phyloP scores from a whole-genome alignment of 2,113 vertebrate species.

The Petrocephalus microphthalmus region DNA sequence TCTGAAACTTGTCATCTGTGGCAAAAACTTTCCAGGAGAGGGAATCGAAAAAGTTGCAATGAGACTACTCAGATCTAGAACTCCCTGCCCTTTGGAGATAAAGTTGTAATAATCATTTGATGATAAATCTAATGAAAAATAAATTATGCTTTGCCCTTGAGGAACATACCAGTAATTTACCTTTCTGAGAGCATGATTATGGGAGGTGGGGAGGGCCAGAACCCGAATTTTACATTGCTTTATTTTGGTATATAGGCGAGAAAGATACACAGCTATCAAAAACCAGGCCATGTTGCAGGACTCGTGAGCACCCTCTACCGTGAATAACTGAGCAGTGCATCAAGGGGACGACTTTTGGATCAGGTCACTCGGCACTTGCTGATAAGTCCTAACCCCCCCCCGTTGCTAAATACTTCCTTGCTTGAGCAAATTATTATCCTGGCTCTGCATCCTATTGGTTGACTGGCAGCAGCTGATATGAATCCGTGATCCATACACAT shows the following conservation, averaged over 20 bases:
- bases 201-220: neutral
- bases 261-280: neutral
- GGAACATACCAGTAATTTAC: neutral
- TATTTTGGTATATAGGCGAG: neutral
- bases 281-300: neutral
- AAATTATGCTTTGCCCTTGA: neutral
- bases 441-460: neutral
- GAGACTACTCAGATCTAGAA: neutral
- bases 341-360: neutral
- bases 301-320: neutral
- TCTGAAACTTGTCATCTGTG: neutral
- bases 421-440: neutral
- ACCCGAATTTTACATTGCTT: neutral
- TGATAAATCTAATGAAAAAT: neutral
- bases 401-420: neutral
- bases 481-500: neutral
- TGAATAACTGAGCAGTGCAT: neutral
- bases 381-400: neutral
- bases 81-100: neutral
- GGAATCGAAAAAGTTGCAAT: neutral
- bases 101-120: neutral
- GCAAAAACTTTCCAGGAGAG: neutral
- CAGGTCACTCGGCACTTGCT: neutral
- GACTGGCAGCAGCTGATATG: neutral
- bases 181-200: neutral